phyloP scores from a whole-genome alignment of 2,888 invertebrate genomes.

The Rhingia rostrata region DNA sequence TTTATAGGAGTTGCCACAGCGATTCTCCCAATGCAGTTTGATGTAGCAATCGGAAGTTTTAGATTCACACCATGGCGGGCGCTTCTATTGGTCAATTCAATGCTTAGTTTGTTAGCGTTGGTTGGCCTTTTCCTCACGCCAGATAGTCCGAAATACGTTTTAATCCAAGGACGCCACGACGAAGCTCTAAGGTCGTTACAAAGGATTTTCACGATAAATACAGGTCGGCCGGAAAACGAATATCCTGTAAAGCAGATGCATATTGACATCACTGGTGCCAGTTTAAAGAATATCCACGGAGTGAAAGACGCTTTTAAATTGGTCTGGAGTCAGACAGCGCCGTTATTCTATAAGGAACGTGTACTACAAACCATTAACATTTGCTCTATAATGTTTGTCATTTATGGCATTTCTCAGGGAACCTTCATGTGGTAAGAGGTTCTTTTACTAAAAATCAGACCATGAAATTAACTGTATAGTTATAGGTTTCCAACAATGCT shows the following conservation, averaged over 20 bases:
- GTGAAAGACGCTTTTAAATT: conserved; percentile 78
- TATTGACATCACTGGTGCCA: conserved; percentile 77
- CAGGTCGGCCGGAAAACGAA: conserved; percentile 81
- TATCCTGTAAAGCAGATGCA: conserved; percentile 83
- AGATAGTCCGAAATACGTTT: conserved; percentile 91
- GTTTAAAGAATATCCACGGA: conserved; percentile 77
- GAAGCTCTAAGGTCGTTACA: conserved; percentile 86
- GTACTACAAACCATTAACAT: conserved; percentile 80
- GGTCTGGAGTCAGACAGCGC: conserved; percentile 80
- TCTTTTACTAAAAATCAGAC: background rate
- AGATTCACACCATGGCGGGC: conserved; percentile 89
- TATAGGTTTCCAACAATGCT: conserved; percentile 80
- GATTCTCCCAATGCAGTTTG: conserved; percentile 86
- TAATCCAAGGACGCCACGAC: conserved; percentile 85
- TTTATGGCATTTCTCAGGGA: conserved; percentile 80
- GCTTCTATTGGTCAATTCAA: conserved; percentile 86
- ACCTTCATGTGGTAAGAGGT: conserved; percentile 80
- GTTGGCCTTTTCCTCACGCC: conserved; percentile 86
- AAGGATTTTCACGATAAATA: conserved; percentile 85
- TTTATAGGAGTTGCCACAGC: conserved; percentile 87
- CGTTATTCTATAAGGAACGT: conserved; percentile 78
- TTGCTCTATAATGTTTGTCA: conserved; percentile 77
- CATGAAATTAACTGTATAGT: background rate
- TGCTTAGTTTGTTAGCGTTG: conserved; percentile 87
- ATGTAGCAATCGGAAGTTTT: conserved; percentile 84